Conservation (phyloP, 1,140 invertebrate genomes). For the Drosophila gunungcola region DNA sequence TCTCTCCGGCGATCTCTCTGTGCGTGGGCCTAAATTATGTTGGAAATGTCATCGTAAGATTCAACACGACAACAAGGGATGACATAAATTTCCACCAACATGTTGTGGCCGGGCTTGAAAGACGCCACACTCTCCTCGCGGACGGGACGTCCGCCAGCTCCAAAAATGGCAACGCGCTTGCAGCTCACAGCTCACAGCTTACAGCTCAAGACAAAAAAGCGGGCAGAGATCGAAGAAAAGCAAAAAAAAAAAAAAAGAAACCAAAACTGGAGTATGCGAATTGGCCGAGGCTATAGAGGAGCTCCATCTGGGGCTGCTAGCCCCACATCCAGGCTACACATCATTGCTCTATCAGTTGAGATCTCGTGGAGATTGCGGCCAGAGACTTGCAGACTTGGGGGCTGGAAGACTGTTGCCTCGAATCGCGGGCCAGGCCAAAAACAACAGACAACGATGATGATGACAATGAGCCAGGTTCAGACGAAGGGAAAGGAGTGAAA, state of each 20-base stretch:
- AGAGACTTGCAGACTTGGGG: slow-evolving; percentile 41
- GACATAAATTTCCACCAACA: slow-evolving; percentile 85
- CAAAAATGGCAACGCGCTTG: slow-evolving; percentile 62
- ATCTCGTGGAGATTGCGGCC: slow-evolving; percentile 69
- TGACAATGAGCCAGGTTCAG: slow-evolving; percentile 39
- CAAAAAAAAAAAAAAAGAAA: slow-evolving; percentile 17
- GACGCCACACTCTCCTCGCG: slow-evolving; percentile 57
- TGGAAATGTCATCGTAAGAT: slow-evolving; percentile 85
- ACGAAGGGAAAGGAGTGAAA: not conserved
- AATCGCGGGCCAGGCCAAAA: slow-evolving; percentile 28
- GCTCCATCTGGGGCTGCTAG: slow-evolving; percentile 20
- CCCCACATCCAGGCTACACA: slow-evolving; percentile 65
- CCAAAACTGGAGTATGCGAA: slow-evolving; percentile 71
- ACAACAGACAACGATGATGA: slow-evolving; percentile 46
- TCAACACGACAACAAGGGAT: slow-evolving; percentile 85
- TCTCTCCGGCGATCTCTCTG: slow-evolving; percentile 43
- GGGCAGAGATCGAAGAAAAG: slow-evolving; percentile 21
- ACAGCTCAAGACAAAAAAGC: slow-evolving; percentile 30
- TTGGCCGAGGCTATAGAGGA: slow-evolving; percentile 44
- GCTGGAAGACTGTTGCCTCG: slow-evolving; percentile 40
- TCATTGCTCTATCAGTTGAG: slow-evolving; percentile 83
- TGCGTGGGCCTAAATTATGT: slow-evolving; percentile 85
- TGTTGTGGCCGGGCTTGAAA: slow-evolving; percentile 65
- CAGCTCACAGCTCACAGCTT: slow-evolving; percentile 3
- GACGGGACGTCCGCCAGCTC: slow-evolving; percentile 37